phyloP scores from a whole-genome alignment of 2,797 vertebrate genomes.

The Hypotaenidia philippensis region DNA sequence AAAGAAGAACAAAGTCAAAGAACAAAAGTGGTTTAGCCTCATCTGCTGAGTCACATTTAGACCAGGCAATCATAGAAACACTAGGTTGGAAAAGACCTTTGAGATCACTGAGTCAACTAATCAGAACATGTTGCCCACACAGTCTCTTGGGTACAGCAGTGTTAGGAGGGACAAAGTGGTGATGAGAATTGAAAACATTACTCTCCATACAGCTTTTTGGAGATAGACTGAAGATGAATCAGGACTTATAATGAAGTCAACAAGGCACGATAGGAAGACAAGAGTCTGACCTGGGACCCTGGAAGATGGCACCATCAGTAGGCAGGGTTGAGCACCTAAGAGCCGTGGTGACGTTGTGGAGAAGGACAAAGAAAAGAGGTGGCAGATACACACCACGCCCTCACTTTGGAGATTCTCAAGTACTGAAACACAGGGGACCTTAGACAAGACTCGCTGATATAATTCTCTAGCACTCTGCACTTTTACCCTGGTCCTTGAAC shows the following conservation, averaged over 20 bases:
- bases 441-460: neutral
- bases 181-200: neutral
- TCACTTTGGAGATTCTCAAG: neutral
- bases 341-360: rapidly evolving
- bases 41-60: neutral
- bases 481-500: neutral
- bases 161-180: neutral
- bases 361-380: neutral
- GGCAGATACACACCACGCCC: neutral
- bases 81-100: too few species aligned
- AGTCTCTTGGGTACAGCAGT: neutral
- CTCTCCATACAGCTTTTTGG: neutral
- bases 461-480: neutral
- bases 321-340: neutral
- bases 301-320: rapidly evolving
- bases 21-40: constrained; percentile 43
- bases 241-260: neutral
- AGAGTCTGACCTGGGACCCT: neutral
- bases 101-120: neutral
- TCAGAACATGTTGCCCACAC: neutral
- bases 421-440: neutral
- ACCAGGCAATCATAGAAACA: neutral
- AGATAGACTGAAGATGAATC: neutral
- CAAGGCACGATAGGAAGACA: neutral
- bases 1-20: constrained; percentile 47